A percentile compares a stretch with the other conserved stretches of the same genome.
phyloP scores from a whole-genome alignment of 2,113 vertebrate species.

The Strix uralensis region DNA sequence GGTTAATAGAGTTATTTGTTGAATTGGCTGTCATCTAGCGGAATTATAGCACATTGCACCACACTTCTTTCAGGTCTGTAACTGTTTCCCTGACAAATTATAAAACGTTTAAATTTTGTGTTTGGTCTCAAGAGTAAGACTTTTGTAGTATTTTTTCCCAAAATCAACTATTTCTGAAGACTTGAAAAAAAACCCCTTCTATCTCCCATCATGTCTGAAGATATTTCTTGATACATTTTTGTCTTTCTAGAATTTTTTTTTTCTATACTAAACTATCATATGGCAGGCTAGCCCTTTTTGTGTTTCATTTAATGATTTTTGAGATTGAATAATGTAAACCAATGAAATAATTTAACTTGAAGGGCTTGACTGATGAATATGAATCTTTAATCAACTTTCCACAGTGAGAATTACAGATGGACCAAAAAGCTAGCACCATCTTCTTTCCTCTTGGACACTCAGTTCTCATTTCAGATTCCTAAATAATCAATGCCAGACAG shows the following conservation, averaged over 20 bases:
- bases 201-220: accelerated
- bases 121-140: neutral
- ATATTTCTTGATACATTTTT: neutral
- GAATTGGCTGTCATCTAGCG: conserved; percentile 26
- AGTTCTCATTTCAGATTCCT: neutral
- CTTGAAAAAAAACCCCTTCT: neutral
- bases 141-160: accelerated
- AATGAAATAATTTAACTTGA: neutral
- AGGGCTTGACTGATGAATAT: neutral
- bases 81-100: neutral
- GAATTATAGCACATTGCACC: neutral
- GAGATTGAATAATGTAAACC: neutral
- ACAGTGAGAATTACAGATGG: neutral
- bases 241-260: neutral
- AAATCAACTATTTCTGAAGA: neutral
- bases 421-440: neutral
- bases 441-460: neutral
- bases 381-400: neutral
- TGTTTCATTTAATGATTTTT: neutral
- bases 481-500: neutral
- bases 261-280: neutral
- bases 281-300: neutral
- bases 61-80: neutral
- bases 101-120: neutral
- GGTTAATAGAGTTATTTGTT: neutral